Evolutionary conservation across 2,888 invertebrate species (phyloP), one percentile per base, ranked within the genome.

Genomic region (Agrotis clavis): DNA sequence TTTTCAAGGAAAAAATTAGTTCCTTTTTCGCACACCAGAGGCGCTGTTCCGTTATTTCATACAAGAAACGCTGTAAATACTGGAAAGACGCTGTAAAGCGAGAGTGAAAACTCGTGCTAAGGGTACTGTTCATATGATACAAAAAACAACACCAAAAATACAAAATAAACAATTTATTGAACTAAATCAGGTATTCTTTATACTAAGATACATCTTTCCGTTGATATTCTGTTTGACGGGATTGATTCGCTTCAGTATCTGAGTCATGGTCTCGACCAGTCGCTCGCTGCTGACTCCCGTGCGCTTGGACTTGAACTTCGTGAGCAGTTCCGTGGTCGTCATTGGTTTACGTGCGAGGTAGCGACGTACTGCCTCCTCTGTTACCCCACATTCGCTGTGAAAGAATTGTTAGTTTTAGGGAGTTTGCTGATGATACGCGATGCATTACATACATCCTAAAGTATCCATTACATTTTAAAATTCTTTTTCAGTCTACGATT

Each of bases 321-420:
- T 99, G 57, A 99, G 95, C 48, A 99, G 96, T 90, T 99, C 99
- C 0, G 99, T 99, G 0, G 99, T 98, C 0, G 99, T 99, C 98
- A 99, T 99, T 0, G 99, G 99, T 90, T 99, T 99, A 14, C 99
- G 97, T 93, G 98, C 98, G 48, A 99, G 96, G 94, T 99, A 99
- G 19, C 99, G 97, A 4, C 99, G 97, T 9, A 99, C 99, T 0
- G 99, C 98, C 88, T 99, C 99, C 91, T 99, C 99, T 0, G 99
- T 99, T 51, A 99, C 99, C 65, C 98, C 98, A 90, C 98, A 98
- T 86, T 98, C 98, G 90, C 98, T 98, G 90, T 54, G 16, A 5
- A 96, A 95, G 68, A 62, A 14, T 14, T 3, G 18, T 19, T 7
- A 5, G 1, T n/a, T 13, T 48, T 48, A 25, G 25, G 25, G 25